A percentile compares a stretch with the other conserved stretches of the same genome.
phyloP scores from a whole-genome alignment of 2,113 vertebrate genomes.

The Takifugu flavidus region DNA sequence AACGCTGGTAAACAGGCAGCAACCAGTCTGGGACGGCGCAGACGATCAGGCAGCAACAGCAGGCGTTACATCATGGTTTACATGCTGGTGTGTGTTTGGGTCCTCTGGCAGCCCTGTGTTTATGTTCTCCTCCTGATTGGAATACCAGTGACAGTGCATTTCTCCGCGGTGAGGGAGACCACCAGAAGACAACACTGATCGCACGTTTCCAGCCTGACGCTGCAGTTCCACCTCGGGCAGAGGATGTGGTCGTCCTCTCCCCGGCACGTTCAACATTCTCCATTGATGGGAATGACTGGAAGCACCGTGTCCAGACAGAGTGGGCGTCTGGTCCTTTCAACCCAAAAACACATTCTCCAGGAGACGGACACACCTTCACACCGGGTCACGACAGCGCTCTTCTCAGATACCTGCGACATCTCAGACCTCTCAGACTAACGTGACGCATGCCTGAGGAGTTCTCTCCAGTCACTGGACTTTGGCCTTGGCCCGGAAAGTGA shows the following conservation, averaged over 20 bases:
- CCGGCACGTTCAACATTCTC: constrained; percentile 17
- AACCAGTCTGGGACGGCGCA: not conserved
- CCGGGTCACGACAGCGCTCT: constrained; percentile 3
- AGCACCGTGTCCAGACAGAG: constrained; percentile 58
- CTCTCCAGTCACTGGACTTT: too few species aligned
- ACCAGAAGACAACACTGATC: constrained; percentile 16
- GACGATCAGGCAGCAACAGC: not conserved
- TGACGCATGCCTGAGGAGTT: not conserved
- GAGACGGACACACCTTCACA: constrained; percentile 21
- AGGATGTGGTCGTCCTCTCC: constrained; percentile 56
- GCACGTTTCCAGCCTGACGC: constrained; percentile 5
- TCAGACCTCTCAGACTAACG: constrained; percentile 6
- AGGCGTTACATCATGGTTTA: not conserved
- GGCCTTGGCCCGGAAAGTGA: too few species aligned
- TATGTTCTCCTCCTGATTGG: not conserved
- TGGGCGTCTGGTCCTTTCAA: constrained; percentile 44
- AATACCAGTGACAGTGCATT: constrained; percentile 14
- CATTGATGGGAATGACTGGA: constrained; percentile 48
- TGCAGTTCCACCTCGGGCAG: not conserved
- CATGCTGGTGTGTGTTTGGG: not conserved
- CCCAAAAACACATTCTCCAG: constrained; percentile 21
- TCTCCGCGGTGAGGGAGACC: constrained; percentile 12
- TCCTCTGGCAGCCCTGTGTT: not conserved
- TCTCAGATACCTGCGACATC: constrained; percentile 37
- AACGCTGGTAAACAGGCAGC: not conserved